These are phyloP conservation scores for Drosophila pseudotalamancana DNA, from an alignment of 2,888 invertebrate species.

Conservation along the genomic window DNA sequence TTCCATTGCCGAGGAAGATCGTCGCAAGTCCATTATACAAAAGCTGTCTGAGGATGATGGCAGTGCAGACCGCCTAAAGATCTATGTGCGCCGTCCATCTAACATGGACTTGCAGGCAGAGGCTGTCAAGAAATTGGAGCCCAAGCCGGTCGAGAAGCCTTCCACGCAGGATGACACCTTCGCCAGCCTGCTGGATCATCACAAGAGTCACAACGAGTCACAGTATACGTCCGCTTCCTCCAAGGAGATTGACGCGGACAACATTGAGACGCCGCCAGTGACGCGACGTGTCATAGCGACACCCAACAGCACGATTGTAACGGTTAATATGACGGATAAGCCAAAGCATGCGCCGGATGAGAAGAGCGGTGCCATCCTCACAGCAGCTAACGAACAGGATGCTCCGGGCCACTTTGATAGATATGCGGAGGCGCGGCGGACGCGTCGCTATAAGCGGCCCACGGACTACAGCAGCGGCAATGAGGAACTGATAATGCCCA, in stretches of 20 bases:
- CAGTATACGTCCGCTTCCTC: conserved; percentile 83
- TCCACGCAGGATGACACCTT: conserved; percentile 67
- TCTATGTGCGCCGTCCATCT: conserved; percentile 86
- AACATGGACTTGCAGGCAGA: conserved; percentile 59
- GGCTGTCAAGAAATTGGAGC: conserved; percentile 22
- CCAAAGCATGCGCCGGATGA: conserved; percentile 48
- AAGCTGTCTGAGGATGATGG: conserved; percentile 85
- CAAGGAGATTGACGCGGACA: conserved; percentile 94
- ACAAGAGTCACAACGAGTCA: conserved; percentile 77
- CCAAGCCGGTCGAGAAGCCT: conserved; percentile 37
- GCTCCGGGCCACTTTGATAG: conserved; percentile 91
- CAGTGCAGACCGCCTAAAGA: conserved; percentile 86
- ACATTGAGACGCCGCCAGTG: conserved; percentile 95
- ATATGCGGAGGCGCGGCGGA: conserved; percentile 92
- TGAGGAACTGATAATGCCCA: conserved; percentile 85
- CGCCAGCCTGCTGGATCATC: conserved; percentile 68
- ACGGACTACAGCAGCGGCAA: conserved; percentile 87
- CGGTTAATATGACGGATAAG: conserved; percentile 66
- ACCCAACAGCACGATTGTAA: conserved; percentile 77
- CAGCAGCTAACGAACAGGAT: conserved; percentile 79
- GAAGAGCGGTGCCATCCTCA: conserved; percentile 12
- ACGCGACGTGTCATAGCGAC: conserved; percentile 86
- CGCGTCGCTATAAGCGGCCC: conserved; percentile 90
- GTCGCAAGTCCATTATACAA: conserved; percentile 86
- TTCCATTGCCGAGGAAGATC: conserved; percentile 88